Conservation (phyloP, 1,140 invertebrate genomes). For the Drosophila carrolli region DNA sequence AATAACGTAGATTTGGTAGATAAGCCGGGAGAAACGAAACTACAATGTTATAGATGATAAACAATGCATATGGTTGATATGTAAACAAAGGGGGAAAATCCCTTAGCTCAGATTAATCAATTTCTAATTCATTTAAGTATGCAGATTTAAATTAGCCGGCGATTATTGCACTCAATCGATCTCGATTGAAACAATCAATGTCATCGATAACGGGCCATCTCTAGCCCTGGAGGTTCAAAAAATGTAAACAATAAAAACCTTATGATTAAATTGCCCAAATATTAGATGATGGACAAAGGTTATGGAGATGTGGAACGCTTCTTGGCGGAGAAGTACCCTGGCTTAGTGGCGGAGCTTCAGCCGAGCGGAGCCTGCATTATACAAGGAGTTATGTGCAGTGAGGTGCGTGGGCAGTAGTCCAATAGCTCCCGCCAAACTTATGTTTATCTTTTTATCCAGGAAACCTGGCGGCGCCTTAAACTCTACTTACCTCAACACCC, state of each 20-base stretch:
- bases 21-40: conserved; percentile 26
- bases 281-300: conserved; percentile 3
- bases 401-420: background rate
- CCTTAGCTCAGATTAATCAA: background rate
- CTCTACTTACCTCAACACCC: conserved; percentile 55
- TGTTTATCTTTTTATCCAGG: background rate
- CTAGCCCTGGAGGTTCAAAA: background rate
- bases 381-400: conserved; percentile 31
- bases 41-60: conserved; percentile 7
- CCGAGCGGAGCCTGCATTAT: conserved; percentile 30
- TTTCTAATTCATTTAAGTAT: background rate
- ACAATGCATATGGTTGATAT: background rate
- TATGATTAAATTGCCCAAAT: background rate
- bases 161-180: background rate
- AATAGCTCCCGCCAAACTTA: conserved; percentile 5
- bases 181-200: background rate
- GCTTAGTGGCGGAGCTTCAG: conserved; percentile 17
- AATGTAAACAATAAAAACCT: background rate
- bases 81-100: background rate
- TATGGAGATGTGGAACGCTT: background rate
- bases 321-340: conserved; percentile 41
- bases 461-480: conserved; percentile 45
- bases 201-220: background rate
- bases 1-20: conserved; percentile 50
- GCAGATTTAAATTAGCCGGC: conserved; percentile 1